Conservation (phyloP, 2,797 vertebrate species). For the Graptemys geographica region DNA sequence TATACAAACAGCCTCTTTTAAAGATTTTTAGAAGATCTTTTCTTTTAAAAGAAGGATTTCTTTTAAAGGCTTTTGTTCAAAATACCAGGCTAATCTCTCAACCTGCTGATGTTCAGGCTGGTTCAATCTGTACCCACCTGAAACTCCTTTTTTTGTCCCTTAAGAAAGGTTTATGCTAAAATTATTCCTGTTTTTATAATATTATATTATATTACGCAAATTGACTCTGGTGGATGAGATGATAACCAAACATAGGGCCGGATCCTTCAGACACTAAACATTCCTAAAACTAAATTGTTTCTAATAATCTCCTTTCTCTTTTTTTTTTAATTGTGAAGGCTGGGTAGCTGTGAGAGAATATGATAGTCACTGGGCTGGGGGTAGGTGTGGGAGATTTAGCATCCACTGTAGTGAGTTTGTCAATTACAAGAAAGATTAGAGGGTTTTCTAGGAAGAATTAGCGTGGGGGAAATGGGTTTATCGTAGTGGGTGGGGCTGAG, state of each 20-base stretch:
- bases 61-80: background rate
- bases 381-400: background rate
- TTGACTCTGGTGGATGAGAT: background rate
- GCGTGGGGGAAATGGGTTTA: rapidly evolving
- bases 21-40: background rate
- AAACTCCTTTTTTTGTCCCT: background rate
- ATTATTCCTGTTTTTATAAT: background rate
- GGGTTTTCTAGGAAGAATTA: background rate
- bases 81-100: rapidly evolving
- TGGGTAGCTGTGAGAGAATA: background rate
- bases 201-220: background rate
- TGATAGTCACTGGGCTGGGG: background rate
- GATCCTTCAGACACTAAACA: background rate
- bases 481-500: background rate
- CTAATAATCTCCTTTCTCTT: background rate
- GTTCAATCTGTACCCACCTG: background rate
- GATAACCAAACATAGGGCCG: background rate
- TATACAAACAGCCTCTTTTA: background rate
- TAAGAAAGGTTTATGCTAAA: background rate
- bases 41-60: too few relatives aligned
- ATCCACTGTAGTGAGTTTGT: background rate
- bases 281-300: background rate
- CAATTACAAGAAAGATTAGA: background rate
- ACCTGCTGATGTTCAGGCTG: background rate
- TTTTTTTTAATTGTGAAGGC: background rate